These are phyloP conservation scores for Anguilla rostrata DNA, from an alignment of 2,113 vertebrate genomes.

Conservation along the genomic window DNA sequence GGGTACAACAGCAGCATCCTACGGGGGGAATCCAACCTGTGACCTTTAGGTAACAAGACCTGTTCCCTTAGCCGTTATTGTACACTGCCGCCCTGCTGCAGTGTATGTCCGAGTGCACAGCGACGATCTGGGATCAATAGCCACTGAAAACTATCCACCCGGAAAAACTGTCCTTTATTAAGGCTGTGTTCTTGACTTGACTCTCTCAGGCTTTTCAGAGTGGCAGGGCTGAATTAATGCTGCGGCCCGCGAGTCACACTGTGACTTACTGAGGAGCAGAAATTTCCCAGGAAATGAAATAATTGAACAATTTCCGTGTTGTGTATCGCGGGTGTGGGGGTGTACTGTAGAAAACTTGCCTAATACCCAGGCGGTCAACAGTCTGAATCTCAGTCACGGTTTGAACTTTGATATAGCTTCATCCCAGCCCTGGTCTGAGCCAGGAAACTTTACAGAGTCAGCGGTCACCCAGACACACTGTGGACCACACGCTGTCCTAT, in stretches of 20 bases:
- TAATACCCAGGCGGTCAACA: neutral
- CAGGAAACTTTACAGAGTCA: neutral
- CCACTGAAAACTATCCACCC: neutral
- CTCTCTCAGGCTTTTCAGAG: no score
- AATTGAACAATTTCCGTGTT: no score
- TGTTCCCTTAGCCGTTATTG: no score
- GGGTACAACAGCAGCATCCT: no score
- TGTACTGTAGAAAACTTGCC: neutral
- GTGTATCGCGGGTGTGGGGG: neutral
- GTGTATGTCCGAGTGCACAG: constrained; percentile 13
- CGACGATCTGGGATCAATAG: neutral
- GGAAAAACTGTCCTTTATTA: neutral
- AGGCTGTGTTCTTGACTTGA: neutral
- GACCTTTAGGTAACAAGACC: no score
- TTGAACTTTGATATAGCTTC: no score
- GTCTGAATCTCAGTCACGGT: neutral
- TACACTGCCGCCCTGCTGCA: neutral
- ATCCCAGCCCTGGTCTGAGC: neutral
- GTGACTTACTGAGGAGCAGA: no score
- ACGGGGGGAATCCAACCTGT: no score
- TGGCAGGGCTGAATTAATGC: no score
- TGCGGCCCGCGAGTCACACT: no score
- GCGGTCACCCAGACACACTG: neutral
- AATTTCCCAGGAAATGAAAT: no score
- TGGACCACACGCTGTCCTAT: no score